Conservation (phyloP, 2,888 invertebrate species). For the Ornithoptera alexandrae region DNA sequence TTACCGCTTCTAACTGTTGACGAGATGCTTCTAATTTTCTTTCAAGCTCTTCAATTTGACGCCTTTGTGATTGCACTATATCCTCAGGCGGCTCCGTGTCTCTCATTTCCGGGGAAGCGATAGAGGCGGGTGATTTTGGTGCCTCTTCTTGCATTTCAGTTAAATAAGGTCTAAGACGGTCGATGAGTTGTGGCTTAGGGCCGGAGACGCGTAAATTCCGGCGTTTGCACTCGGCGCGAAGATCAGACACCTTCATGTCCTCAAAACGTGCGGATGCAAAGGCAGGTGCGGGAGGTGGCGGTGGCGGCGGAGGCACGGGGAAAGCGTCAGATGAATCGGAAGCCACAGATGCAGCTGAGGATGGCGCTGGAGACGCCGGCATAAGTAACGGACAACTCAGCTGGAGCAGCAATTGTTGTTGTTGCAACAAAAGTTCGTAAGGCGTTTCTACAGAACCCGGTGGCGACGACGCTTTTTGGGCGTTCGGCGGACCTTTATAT, state of each 20-base stretch:
- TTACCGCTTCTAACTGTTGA: constrained; percentile 85
- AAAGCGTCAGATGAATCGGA: constrained; percentile 64
- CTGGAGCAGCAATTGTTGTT: constrained; percentile 94
- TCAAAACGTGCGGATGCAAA: constrained; percentile 85
- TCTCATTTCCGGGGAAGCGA: constrained; percentile 58
- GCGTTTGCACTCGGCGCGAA: constrained; percentile 95
- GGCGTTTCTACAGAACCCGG: constrained; percentile 85
- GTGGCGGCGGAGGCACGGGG: constrained; percentile 75
- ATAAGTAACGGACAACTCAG: constrained; percentile 88
- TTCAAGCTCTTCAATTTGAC: constrained; percentile 93
- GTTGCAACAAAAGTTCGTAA: constrained; percentile 94
- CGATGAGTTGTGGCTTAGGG: constrained; percentile 96
- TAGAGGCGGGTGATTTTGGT: constrained; percentile 68
- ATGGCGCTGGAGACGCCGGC: constrained; percentile 65
- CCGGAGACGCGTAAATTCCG: constrained; percentile 97
- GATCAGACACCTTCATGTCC: constrained; percentile 96
- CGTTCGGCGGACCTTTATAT: constrained; percentile 90
- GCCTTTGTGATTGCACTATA: constrained; percentile 88
- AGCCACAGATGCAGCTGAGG: constrained; percentile 55
- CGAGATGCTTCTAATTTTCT: constrained; percentile 89
- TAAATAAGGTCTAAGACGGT: constrained; percentile 89
- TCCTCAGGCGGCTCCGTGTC: constrained; percentile 81
- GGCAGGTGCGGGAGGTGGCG: constrained; percentile 62
- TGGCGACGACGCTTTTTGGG: constrained; percentile 85
- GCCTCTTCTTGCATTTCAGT: constrained; percentile 72